phyloP scores from a whole-genome alignment of 2,113 vertebrate genomes.

The Myocastor coypus region DNA sequence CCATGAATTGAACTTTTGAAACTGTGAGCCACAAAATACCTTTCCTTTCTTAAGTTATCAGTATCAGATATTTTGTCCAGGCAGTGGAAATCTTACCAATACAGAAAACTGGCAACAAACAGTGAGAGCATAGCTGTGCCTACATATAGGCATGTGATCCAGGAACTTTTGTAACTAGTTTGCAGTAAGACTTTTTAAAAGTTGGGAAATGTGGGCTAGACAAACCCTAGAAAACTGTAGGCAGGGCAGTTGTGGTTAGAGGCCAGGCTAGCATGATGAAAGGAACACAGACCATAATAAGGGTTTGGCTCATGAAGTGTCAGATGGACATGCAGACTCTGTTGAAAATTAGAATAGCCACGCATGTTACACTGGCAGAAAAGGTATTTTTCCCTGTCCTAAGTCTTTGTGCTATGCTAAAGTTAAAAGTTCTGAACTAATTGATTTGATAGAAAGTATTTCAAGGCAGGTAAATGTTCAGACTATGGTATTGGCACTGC shows the following conservation, averaged over 20 bases:
- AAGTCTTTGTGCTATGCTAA: background rate
- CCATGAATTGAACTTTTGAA: background rate
- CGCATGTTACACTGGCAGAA: background rate
- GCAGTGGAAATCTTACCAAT: background rate
- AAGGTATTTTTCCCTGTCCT: background rate
- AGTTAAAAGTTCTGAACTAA: background rate
- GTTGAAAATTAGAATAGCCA: background rate
- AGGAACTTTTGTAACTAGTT: background rate
- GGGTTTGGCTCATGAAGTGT: background rate
- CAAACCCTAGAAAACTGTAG: background rate
- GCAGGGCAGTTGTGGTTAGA: background rate
- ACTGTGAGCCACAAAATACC: background rate
- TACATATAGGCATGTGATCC: background rate
- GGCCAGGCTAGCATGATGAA: background rate
- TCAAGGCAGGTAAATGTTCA: background rate
- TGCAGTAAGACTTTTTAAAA: background rate
- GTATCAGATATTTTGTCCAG: background rate
- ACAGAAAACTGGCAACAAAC: background rate
- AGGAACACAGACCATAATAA: background rate
- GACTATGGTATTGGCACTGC: background rate
- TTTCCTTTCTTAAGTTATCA: background rate
- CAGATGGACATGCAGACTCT: background rate
- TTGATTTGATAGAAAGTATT: background rate
- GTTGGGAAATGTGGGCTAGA: background rate
- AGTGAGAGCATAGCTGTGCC: background rate